These are phyloP conservation scores for Delphinus delphis DNA, from an alignment of 2,113 vertebrate genomes.

Conservation along the genomic window DNA sequence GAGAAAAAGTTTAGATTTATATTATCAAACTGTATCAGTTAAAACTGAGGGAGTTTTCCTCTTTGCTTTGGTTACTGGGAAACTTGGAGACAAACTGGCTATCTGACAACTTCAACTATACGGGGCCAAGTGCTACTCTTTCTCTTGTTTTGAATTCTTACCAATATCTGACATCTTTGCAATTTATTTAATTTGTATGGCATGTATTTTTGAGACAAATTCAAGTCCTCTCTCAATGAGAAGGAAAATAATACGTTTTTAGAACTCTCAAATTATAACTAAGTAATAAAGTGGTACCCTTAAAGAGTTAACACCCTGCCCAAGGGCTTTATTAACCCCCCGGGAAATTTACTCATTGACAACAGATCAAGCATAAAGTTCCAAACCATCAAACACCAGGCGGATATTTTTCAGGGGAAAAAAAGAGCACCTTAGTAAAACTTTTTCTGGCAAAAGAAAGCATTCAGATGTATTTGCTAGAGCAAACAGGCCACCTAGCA, in stretches of 20 bases:
- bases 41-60: background rate
- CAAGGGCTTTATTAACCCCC: background rate
- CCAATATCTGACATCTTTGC: background rate
- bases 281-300: background rate
- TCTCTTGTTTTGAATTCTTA: background rate
- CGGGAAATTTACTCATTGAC: background rate
- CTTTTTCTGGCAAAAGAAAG: background rate
- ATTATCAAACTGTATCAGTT: background rate
- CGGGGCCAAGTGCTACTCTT: background rate
- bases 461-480: constrained; percentile 5
- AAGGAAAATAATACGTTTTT: background rate
- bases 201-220: constrained; percentile 18
- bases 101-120: background rate
- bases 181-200: constrained; percentile 7
- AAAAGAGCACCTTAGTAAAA: background rate
- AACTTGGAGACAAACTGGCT: background rate
- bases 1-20: background rate
- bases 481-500: background rate
- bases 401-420: background rate
- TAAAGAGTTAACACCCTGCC: background rate
- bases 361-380: background rate
- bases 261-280: background rate
- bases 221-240: background rate
- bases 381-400: background rate
- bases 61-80: background rate